Base-by-base conservation (phyloP, 2,113 vertebrate genomes). In the Tupaia chinensis region DNA sequence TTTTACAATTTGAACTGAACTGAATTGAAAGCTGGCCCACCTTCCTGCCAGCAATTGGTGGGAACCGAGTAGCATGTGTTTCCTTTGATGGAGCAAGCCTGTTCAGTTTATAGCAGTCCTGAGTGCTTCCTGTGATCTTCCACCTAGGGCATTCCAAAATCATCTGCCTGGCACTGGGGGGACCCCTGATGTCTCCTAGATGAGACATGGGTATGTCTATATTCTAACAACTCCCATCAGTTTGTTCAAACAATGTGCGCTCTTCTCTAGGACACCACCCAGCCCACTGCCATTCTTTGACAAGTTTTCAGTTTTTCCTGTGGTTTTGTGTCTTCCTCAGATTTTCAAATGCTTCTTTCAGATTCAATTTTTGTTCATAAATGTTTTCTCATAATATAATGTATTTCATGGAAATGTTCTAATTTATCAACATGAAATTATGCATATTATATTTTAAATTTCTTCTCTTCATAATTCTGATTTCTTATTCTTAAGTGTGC, bases 401-500 rank as follows among this genome's bases (percentile, higher is more conserved):
- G 13, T 12, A 73, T 63, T 56, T 76, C n/a, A 66, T 85, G 44
- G 70, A 87, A 16, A 7, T 32, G 83, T 81, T 83, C 74, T 87
- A 86, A 82, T 23, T 61, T 74, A 74, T 63, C 76, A 93, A 1
- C 22, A 86, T 89, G 65, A 94, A 70, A 60, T 44, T 77, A 86
- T 44, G 13, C 17, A 74, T 14, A 29, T 93, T 63, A 23, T 16
- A 25, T 70, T 61, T 93, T 87, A 44, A 53, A 53, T 87, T 83
- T 73, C 8, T 73, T 89, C 70, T 91, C n/a, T 20, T 93, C 77
- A 5, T 69, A 56, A 95, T 79, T 91, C 79, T 85, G 44, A 66
- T 54, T 74, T 23, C 58, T 72, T 94, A 66, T 70, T 80, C 54
- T 66, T 86, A 83, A 69, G 25, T 44, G 29, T n/a, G 2, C 2